Evolutionary conservation across 1,140 invertebrate species (phyloP).

Genomic region (Eupeodes corollae): DNA sequence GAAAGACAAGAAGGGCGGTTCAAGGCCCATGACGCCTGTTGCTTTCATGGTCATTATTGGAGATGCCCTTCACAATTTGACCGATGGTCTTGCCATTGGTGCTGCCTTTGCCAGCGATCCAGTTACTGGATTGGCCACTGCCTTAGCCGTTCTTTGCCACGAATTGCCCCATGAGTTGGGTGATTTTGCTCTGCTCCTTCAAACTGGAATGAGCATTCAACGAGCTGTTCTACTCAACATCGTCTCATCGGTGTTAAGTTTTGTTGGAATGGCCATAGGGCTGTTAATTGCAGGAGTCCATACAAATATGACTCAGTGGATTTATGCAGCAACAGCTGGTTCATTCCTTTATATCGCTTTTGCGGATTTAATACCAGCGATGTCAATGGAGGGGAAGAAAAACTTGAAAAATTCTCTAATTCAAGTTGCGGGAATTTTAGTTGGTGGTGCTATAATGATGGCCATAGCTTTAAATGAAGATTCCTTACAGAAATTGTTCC

Average conservation of each 20-base stretch:
- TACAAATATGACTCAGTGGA: conserved; percentile 54
- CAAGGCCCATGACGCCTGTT: conserved; percentile 43
- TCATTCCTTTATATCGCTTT: conserved; percentile 75
- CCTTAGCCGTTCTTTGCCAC: conserved; percentile 69
- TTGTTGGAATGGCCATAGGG: conserved; percentile 62
- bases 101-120: conserved; percentile 61
- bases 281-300: conserved; percentile 56
- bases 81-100: conserved; percentile 69
- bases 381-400: conserved; percentile 40
- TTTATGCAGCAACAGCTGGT: conserved; percentile 67
- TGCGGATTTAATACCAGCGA: conserved; percentile 60
- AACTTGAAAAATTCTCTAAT: conserved; percentile 34
- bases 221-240: conserved; percentile 62
- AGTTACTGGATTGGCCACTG: conserved; percentile 61
- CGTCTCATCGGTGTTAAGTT: conserved; percentile 60
- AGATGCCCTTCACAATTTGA: conserved; percentile 69
- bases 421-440: conserved; percentile 54
- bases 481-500: conserved; percentile 47
- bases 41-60: conserved; percentile 71
- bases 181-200: conserved; percentile 68
- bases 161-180: conserved; percentile 73
- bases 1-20: conserved; percentile 38
- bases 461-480: conserved; percentile 64
- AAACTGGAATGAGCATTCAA: conserved; percentile 59
- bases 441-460: conserved; percentile 61